A percentile compares a stretch with the other conserved stretches of the same genome.
Evolutionary conservation across 2,888 invertebrate species (phyloP).

Genomic region (Drosophila mimetica): DNA sequence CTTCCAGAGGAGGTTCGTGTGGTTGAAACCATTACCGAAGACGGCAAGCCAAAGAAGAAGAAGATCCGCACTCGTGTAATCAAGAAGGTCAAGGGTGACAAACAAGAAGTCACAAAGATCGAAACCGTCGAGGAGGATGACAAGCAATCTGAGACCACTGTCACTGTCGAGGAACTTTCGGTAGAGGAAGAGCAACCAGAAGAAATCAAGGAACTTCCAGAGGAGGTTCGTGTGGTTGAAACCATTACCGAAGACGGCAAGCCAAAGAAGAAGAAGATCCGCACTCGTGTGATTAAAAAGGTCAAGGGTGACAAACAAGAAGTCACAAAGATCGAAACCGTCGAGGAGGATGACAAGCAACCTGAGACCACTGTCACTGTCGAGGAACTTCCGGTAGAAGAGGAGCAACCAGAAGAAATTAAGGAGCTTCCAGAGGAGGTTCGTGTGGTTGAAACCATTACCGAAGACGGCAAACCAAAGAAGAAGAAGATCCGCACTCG

Average conservation of each 20-base stretch:
- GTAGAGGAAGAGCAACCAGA: neutral
- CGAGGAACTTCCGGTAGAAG: neutral
- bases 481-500: constrained; percentile 41
- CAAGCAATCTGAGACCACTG: neutral
- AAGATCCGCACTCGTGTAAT: constrained; percentile 1
- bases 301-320: constrained; percentile 45
- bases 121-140: constrained; percentile 3
- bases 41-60: neutral
- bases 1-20: too few species aligned
- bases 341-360: constrained; percentile 5
- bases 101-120: constrained; percentile 6
- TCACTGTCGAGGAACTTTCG: neutral
- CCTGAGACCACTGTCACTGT: neutral
- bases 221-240: constrained; percentile 2
- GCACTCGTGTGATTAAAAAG: constrained; percentile 43
- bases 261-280: constrained; percentile 36
- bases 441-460: neutral
- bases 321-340: constrained; percentile 32
- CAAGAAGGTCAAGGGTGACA: constrained; percentile 3
- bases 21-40: neutral
- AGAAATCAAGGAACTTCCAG: neutral
- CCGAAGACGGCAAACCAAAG: constrained; percentile 8
- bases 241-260: constrained; percentile 1
- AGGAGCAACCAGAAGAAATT: neutral
- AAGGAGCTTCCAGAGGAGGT: constrained; percentile 5